A percentile compares a stretch with the other conserved stretches of the same genome.
These are phyloP conservation scores for Papilio polytes DNA, from an alignment of 1,140 invertebrate species.

Conservation along the genomic window DNA sequence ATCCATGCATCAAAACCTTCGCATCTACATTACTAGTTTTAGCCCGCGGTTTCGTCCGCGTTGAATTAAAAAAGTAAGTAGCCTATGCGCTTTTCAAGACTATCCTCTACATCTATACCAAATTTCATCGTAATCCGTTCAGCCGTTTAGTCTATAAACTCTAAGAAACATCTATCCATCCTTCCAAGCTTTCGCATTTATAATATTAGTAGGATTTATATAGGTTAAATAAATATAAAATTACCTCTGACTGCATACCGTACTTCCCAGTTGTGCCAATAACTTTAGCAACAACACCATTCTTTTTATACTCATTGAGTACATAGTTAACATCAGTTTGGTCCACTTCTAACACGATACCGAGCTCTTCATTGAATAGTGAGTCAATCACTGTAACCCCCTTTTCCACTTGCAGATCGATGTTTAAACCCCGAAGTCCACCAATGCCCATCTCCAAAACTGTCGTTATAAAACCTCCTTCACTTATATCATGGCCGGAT, in stretches of 20 bases:
- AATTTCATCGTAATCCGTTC: too few species aligned
- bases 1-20: too few species aligned
- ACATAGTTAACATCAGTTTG: conserved; percentile 85
- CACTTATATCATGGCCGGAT: conserved; percentile 98
- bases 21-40: too few species aligned
- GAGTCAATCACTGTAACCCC: conserved; percentile 85
- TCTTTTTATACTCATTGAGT: conserved; percentile 84
- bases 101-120: too few species aligned
- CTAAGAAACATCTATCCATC: too few species aligned
- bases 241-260: conserved; percentile 86
- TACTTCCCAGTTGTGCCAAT: conserved; percentile 89
- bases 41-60: too few species aligned
- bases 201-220: too few species aligned
- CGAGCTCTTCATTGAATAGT: conserved; percentile 96
- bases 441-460: conserved; percentile 98
- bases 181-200: too few species aligned
- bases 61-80: too few species aligned
- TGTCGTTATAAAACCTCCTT: conserved; percentile 96
- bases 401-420: conserved; percentile 86
- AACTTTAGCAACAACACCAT: conserved; percentile 86
- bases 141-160: too few species aligned
- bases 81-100: too few species aligned
- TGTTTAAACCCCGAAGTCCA: conserved; percentile 91
- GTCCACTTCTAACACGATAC: conserved; percentile 94
- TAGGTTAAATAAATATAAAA: conserved; percentile 33